Base-by-base conservation (phyloP, 2,888 invertebrate genomes). In the Eupithecia vulgata region DNA sequence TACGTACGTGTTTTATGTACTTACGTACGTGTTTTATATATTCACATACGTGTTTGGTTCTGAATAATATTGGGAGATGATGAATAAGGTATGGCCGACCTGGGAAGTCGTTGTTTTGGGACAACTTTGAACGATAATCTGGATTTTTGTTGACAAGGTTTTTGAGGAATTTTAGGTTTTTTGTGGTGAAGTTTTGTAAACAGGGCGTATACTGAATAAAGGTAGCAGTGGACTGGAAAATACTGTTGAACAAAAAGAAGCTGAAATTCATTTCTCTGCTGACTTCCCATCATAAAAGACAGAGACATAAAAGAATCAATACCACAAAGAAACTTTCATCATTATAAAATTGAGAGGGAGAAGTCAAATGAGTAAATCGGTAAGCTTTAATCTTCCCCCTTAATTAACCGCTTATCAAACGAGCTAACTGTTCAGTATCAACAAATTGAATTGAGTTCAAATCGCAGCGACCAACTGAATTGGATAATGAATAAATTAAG, bases 361-460 rank as follows among this genome's bases (percentile, higher is more conserved):
- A 21, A 52, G 21, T 52, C 48, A 52, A 52, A 52, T 21, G 48
- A 57, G 5, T 13, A 5, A 57, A 25, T 57, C 21, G 25, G 57
- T 13, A 57, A 57, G 57, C 57, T 25, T 13, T 25, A 57, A 1
- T 15, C 15, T 4, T 30, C 17, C 17, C 7, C 15, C 34, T 34
- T 61, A 34, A 73, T 73, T 75, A 68, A 70, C 68, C 68, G 66
- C 68, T 52, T 71, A 71, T 74, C 69, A 77, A 78, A 42, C 59
- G 17, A 48, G 62, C 72, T 70, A 75, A 76, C 75, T 73, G 76
- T 79, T 80, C 77, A 64, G 73, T 79, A 76, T 75, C 75, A 76
- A 70, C 68, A 75, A 78, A 79, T 79, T 80, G 73, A 76, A 78
- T 79, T 77, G 72, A 76, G 77, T 78, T 71, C 34, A 69, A 76